Conservation (phyloP, 2,888 invertebrate genomes). For the Timandra comae region DNA sequence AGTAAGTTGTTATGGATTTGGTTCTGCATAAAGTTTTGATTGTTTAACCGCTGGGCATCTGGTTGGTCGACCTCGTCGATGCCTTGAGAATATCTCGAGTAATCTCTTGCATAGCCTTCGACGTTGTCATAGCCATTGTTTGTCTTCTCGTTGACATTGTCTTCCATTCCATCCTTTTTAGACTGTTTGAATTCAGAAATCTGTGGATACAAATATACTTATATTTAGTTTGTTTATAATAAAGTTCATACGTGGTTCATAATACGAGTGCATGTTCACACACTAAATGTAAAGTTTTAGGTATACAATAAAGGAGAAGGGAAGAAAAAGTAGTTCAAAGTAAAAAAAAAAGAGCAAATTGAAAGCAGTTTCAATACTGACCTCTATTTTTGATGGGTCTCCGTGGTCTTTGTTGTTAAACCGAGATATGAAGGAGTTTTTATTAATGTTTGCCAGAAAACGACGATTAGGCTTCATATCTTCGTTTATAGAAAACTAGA, state of each 20-base stretch:
- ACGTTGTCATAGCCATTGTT: conserved; percentile 13
- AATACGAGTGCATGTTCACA: too few species aligned
- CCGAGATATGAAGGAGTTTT: conserved; percentile 27
- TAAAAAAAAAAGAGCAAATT: too few species aligned
- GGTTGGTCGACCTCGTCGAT: conserved; percentile 26
- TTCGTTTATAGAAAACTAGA: conserved; percentile 6
- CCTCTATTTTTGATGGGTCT: conserved; percentile 21
- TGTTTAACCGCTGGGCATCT: too few species aligned
- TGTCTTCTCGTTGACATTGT: conserved; percentile 22
- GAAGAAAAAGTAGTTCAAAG: too few species aligned
- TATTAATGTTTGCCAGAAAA: conserved; percentile 19
- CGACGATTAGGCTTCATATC: conserved; percentile 24
- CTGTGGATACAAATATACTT: too few species aligned
- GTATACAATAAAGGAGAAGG: too few species aligned
- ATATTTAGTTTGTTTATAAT: too few species aligned
- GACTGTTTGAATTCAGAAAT: conserved; percentile 29
- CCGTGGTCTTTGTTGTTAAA: conserved; percentile 18
- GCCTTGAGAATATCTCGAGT: conserved; percentile 25
- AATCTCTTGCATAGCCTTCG: conserved; percentile 15
- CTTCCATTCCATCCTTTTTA: conserved; percentile 25
- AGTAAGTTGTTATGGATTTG: conserved; percentile 23
- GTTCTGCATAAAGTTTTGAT: conserved; percentile 19
- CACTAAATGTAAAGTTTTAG: too few species aligned
- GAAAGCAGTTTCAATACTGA: too few species aligned
- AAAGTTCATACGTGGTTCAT: too few species aligned